phyloP scores from a whole-genome alignment of 2,888 invertebrate species.

The Pseudococcus jackbeardsleyi region DNA sequence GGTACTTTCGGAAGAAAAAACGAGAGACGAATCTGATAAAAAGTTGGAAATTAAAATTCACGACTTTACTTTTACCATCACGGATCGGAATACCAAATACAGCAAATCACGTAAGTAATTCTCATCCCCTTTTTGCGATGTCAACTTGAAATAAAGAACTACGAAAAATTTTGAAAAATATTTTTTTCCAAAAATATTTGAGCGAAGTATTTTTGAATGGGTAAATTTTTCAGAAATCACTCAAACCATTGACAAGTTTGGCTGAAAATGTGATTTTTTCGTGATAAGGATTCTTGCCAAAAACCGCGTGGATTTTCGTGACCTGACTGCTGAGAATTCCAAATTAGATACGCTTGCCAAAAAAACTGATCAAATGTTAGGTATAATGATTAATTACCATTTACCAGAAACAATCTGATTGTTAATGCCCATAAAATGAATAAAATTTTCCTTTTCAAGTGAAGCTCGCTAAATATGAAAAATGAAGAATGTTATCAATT shows the following conservation, averaged over 20 bases:
- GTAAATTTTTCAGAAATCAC: not conserved
- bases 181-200: not conserved
- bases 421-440: too few species aligned
- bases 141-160: too few species aligned
- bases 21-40: not conserved
- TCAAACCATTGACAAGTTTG: not conserved
- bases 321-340: not conserved
- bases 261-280: not conserved
- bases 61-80: too few species aligned
- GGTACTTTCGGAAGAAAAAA: not conserved
- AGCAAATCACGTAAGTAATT: too few species aligned
- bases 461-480: too few species aligned
- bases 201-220: not conserved
- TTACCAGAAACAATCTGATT: too few species aligned
- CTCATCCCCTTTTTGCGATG: too few species aligned
- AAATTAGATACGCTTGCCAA: not conserved
- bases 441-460: too few species aligned
- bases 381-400: not conserved
- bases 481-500: too few species aligned
- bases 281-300: not conserved
- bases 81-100: too few species aligned
- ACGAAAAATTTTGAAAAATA: not conserved
- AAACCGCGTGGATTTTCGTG: not conserved
- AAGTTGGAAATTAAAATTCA: too few species aligned
- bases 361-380: not conserved